Conservation (phyloP, 2,888 invertebrate genomes). For the Teinopalpus imperialis region DNA sequence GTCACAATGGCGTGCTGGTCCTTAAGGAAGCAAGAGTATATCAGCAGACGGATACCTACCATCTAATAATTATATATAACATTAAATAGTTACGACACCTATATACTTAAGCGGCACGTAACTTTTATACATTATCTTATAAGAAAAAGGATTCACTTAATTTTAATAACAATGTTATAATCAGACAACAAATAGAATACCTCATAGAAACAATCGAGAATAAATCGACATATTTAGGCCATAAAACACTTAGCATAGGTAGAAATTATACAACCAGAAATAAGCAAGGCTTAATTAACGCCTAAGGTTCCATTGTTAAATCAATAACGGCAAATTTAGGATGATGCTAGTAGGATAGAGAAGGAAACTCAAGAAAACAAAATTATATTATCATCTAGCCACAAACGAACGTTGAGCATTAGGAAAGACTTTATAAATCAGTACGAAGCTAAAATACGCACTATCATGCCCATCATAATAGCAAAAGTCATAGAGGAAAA, state of each 20-base stretch:
- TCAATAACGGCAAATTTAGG: not conserved
- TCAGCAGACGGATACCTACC: constrained; percentile 27
- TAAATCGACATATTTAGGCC: constrained; percentile 30
- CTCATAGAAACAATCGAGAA: constrained; percentile 30
- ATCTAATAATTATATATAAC: constrained; percentile 28
- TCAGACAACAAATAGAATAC: constrained; percentile 30
- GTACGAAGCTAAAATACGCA: not conserved
- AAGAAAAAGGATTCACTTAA: constrained; percentile 5
- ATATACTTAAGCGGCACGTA: constrained; percentile 28
- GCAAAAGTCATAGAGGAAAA: too few species aligned
- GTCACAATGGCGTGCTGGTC: constrained; percentile 29
- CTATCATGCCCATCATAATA: too few species aligned
- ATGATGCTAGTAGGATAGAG: too few species aligned
- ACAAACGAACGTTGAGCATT: not conserved
- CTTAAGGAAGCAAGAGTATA: constrained; percentile 27
- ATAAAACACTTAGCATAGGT: constrained; percentile 26
- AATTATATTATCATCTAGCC: not conserved
- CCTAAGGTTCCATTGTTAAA: not conserved
- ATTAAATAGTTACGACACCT: constrained; percentile 26
- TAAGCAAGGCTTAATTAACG: constrained; percentile 28
- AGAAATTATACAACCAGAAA: constrained; percentile 10
- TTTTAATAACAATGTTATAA: too few species aligned
- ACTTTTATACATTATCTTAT: constrained; percentile 26
- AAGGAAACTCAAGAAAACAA: too few species aligned
- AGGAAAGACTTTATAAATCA: not conserved